Conservation (phyloP, 2,888 invertebrate genomes). For the Omphaloscelis lunosa region DNA sequence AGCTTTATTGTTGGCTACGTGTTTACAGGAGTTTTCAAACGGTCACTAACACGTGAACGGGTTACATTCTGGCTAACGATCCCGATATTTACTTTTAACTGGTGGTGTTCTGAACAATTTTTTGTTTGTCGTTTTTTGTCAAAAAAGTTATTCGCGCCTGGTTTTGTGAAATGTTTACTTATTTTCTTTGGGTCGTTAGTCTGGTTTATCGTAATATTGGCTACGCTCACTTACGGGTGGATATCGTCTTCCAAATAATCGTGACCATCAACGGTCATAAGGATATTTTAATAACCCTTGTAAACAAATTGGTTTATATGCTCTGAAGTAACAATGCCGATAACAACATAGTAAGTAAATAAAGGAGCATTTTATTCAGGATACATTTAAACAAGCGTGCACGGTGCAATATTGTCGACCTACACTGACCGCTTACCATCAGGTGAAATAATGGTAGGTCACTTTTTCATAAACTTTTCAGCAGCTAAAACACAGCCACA, state of each 20-base stretch:
- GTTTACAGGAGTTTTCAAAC: conserved; percentile 64
- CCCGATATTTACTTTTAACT: conserved; percentile 56
- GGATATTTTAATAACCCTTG: not conserved
- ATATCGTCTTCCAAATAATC: not conserved
- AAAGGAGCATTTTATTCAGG: not conserved
- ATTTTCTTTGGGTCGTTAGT: not conserved
- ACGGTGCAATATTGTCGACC: not conserved
- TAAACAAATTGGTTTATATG: not conserved
- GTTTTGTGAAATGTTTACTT: not conserved
- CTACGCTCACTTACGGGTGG: not conserved
- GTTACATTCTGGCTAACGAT: conserved; percentile 57
- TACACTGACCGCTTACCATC: not conserved
- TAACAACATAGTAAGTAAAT: not conserved
- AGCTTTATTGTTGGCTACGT: conserved; percentile 72
- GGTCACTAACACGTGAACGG: conserved; percentile 58
- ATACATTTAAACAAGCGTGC: not conserved
- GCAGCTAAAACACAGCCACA: not conserved
- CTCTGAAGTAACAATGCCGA: not conserved
- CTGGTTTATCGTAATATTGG: not conserved
- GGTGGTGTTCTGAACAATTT: conserved; percentile 29
- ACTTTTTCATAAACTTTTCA: not conserved
- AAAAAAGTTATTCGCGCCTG: too few relatives aligned
- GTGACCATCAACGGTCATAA: not conserved
- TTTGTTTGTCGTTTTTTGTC: not conserved
- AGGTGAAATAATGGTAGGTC: not conserved